These are phyloP conservation scores for Acanthis flammea DNA, from an alignment of 2,797 vertebrate species.

Conservation along the genomic window DNA sequence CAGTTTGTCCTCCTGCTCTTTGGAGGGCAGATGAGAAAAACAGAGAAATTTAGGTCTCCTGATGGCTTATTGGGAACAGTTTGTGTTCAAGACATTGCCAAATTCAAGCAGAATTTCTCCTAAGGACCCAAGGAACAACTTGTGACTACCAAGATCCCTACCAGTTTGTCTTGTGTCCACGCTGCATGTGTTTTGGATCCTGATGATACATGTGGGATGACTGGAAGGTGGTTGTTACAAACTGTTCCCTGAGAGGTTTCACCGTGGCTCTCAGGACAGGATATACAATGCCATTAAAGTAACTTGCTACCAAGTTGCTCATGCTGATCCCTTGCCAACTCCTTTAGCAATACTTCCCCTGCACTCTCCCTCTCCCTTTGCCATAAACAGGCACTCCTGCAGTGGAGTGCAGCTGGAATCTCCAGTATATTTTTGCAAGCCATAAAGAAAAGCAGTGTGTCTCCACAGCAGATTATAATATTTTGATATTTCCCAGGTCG, in stretches of 20 bases:
- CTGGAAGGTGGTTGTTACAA: slow-evolving; percentile 5
- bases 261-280: background rate
- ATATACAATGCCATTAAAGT: slow-evolving; percentile 26
- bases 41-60: background rate
- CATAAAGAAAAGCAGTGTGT: slow-evolving; percentile 39
- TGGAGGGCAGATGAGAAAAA: background rate
- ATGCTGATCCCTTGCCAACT: background rate
- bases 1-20: background rate
- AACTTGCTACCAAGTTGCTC: slow-evolving; percentile 7
- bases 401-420: background rate
- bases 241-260: slow-evolving; percentile 13
- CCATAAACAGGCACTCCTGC: slow-evolving; percentile 30
- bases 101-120: background rate
- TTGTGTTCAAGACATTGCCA: slow-evolving; percentile 23
- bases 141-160: background rate
- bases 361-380: background rate
- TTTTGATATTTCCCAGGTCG: slow-evolving; percentile 59
- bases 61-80: background rate
- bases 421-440: background rate
- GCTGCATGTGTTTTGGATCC: background rate
- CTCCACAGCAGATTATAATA: background rate
- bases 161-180: background rate
- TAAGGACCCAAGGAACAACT: background rate
- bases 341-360: slow-evolving; percentile 26
- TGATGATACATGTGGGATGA: background rate